A percentile compares a stretch with the other conserved stretches of the same genome.
Evolutionary conservation across 2,797 vertebrate species (phyloP).

Genomic region (Dicrostonyx torquatus): DNA sequence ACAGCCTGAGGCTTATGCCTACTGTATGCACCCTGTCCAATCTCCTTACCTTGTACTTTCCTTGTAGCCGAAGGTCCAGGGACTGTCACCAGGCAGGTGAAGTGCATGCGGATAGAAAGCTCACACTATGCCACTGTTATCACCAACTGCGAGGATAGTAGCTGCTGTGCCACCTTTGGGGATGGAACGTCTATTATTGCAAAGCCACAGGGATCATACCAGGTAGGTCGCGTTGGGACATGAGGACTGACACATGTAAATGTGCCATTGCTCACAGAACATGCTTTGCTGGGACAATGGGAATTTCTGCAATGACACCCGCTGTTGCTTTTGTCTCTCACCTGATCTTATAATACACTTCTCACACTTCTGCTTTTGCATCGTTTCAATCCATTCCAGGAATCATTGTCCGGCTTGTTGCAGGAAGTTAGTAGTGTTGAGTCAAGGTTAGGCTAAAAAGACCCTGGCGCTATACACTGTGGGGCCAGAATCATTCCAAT

Average conservation of each 20-base stretch:
- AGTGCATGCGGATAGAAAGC: constrained; percentile 90
- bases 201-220: constrained; percentile 89
- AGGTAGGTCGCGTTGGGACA: constrained; percentile 85
- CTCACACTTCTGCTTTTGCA: not conserved
- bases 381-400: not conserved
- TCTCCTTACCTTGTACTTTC: constrained; percentile 32
- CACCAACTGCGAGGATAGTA: constrained; percentile 88
- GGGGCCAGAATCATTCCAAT: not conserved
- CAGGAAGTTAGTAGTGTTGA: not conserved
- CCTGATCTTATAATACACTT: not conserved
- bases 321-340: not conserved
- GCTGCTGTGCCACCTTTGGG: constrained; percentile 88
- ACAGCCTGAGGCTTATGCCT: rapidly evolving
- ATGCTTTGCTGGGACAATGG: no score
- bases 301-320: rapidly evolving
- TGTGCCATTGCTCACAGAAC: not conserved
- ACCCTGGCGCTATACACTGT: not conserved
- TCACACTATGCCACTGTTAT: constrained; percentile 90
- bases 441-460: not conserved
- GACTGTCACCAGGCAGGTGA: constrained; percentile 81
- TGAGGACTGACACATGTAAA: not conserved
- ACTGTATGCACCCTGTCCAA: rapidly evolving
- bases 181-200: constrained; percentile 92
- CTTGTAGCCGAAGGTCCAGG: constrained; percentile 65
- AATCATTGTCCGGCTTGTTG: not conserved